phyloP scores from a whole-genome alignment of 2,888 invertebrate genomes.

The Noctua janthina region DNA sequence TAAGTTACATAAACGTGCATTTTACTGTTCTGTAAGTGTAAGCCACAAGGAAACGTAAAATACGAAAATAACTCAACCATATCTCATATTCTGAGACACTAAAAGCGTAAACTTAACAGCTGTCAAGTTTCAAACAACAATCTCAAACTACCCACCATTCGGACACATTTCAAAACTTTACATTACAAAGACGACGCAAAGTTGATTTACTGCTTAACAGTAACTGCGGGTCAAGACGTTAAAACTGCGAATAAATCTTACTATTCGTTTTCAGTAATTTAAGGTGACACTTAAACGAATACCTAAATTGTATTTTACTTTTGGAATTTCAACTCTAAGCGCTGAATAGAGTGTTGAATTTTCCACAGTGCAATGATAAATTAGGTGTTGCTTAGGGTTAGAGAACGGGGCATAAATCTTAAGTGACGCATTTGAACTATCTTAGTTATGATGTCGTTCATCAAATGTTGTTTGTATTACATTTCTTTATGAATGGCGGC shows the following conservation, averaged over 20 bases:
- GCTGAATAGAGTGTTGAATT: no score
- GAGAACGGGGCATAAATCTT: slow-evolving; percentile 44
- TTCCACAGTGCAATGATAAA: not conserved
- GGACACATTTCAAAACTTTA: slow-evolving; percentile 26
- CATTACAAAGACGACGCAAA: slow-evolving; percentile 45
- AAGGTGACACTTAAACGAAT: not conserved
- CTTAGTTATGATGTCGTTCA: slow-evolving; percentile 49
- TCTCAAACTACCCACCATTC: slow-evolving; percentile 38
- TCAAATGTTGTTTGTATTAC: slow-evolving; percentile 43
- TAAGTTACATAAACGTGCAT: no score
- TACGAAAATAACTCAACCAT: slow-evolving; percentile 6
- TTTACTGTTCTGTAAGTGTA: not conserved
- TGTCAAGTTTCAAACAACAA: slow-evolving; percentile 34
- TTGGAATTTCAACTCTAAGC: not conserved
- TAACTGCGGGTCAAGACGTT: slow-evolving; percentile 41
- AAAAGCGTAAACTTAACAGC: slow-evolving; percentile 38
- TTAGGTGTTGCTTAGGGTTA: not conserved
- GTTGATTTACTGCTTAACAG: slow-evolving; percentile 58
- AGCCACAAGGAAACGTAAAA: no score
- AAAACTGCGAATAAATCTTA: slow-evolving; percentile 56
- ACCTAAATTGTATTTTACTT: not conserved
- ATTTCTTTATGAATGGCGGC: slow-evolving; percentile 21
- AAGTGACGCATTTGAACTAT: slow-evolving; percentile 47
- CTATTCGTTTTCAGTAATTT: not conserved
- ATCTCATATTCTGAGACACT: slow-evolving; percentile 6